Base-by-base conservation (phyloP, 2,113 vertebrate species). In the Bos indicus region DNA sequence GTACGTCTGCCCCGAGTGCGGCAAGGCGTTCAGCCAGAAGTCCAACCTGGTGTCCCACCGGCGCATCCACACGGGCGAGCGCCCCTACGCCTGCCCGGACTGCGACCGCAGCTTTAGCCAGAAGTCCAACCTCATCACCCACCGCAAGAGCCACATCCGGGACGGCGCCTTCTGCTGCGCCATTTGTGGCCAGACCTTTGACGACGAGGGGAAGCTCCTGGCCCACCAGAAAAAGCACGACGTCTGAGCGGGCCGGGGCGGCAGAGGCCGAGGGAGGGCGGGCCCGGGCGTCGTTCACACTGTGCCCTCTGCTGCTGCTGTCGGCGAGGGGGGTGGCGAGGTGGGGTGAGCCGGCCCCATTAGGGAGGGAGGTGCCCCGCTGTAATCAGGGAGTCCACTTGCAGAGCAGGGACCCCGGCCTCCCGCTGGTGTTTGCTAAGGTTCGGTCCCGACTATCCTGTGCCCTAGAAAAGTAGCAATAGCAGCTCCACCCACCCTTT, bases 141-240 rank as follows among this genome's bases (percentile, higher is more conserved):
- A 98, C 90, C 98, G 98, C 85, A 98, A 98, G 91, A 96, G 98
- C 94, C 97, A 98, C 97, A 98, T 98, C 93, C 97, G 99, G 97
- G 97, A 99, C 95, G 43, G 98, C 97, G 98, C 97, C 91, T 98
- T 98, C 88, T 98, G 96, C 59, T 98, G 98, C 6, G 97, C 98
- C 52, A 98, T 98, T 88, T 98, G 98, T 4, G 97, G 98, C 48
- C 98, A 98, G 97, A 98, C 97, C 94, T 98, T 98, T 36, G 97
- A 98, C 25, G 96, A 98, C 0, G 99, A 99, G 81, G 99, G 99
- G 1, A 99, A 99, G 78, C 99, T 99, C 30, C 98, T 98, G 57
- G 98, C 99, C 74, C 99, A 99, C 78, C 98, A 99, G 97, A 98
- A 98, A 96, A 99, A 99, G 5, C 99, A 99, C 13, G 97, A 98